phyloP scores from a whole-genome alignment of 2,113 vertebrate species.

The Nannospalax galili region DNA sequence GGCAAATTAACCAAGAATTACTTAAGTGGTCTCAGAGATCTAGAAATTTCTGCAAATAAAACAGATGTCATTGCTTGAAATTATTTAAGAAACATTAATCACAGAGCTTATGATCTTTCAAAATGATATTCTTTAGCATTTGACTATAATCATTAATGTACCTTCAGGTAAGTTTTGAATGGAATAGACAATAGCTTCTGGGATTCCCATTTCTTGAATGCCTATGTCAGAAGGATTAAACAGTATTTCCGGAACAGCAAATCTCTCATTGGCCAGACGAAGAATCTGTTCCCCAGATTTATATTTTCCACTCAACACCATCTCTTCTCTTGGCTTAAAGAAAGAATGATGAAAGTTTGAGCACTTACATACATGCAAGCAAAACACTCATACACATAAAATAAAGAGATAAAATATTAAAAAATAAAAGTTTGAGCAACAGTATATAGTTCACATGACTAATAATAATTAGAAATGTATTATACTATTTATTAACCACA shows the following conservation, averaged over 20 bases:
- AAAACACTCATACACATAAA: no score
- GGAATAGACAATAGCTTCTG: constrained; percentile 95
- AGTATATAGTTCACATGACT: constrained; percentile 8
- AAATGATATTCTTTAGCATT: constrained; percentile 29
- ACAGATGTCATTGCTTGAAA: not conserved
- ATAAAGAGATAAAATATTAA: constrained; percentile 54
- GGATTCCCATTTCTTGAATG: constrained; percentile 98
- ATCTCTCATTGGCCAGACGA: constrained; percentile 95
- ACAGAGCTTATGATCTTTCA: not conserved
- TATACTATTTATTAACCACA: not conserved
- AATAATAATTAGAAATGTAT: not conserved
- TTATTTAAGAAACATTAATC: constrained; percentile 12
- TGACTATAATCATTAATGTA: constrained; percentile 76
- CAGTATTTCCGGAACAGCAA: constrained; percentile 98
- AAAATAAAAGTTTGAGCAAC: constrained; percentile 41
- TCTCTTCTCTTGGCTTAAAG: constrained; percentile 94
- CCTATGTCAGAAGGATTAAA: constrained; percentile 98
- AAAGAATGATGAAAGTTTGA: constrained; percentile 17
- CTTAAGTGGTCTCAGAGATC: not conserved
- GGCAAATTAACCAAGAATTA: constrained; percentile 26
- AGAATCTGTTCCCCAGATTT: constrained; percentile 98
- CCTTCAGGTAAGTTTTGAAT: constrained; percentile 96
- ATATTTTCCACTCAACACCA: constrained; percentile 97
- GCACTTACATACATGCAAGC: not conserved
- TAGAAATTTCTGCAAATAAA: constrained; percentile 41